Evolutionary conservation across 2,888 invertebrate genomes (phyloP), one percentile per base, ranked within the genome.

Genomic region (Drosophila hamatofila): DNA sequence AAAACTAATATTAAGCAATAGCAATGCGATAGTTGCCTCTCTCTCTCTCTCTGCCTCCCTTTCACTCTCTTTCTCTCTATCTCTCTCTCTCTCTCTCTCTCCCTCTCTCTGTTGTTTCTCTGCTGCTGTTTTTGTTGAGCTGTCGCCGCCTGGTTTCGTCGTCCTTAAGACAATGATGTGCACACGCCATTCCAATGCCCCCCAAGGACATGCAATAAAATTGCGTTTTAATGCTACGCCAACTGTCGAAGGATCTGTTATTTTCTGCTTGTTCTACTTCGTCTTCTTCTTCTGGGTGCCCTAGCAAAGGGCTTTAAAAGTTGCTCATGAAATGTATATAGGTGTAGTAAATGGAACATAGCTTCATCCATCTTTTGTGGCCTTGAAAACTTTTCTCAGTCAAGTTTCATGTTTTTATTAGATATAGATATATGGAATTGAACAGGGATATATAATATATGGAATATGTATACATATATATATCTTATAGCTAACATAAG

Each of bases 171-270:
- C 79, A 81, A 83, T 76, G 83, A 86, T 85, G 78, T 75, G 64
- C 57, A 46, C 57, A 46, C 65, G 69, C 65, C 72, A 76, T 46
- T 63, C 49, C 63, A 70, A 63, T 44, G 61, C 60, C 71, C 65
- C 78, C 63, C 71, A 75, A 75, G 87, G 87, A 80, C 79, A 78
- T 83, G 83, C 87, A 81, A 86, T 83, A 86, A 83, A 87, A 87
- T 81, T 87, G 82, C 82, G 84, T 84, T 81, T 87, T 83, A 83
- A 80, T 87, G 87, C 87, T 75, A 73, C 72, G 71, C 64, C 68
- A 85, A 74, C 66, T 70, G 72, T 39, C 72, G 70, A 70, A 63
- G 61, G 60, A 68, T 77, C 61, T 68, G 55, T 11, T 39, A 4
- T 39, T 5, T 46, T 7, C 14, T 23, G 21, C 27, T 12, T 30